A percentile compares a stretch with the other conserved stretches of the same genome.
Evolutionary conservation across 2,797 vertebrate species (phyloP).

Genomic region (Lagorchestes hirsutus): DNA sequence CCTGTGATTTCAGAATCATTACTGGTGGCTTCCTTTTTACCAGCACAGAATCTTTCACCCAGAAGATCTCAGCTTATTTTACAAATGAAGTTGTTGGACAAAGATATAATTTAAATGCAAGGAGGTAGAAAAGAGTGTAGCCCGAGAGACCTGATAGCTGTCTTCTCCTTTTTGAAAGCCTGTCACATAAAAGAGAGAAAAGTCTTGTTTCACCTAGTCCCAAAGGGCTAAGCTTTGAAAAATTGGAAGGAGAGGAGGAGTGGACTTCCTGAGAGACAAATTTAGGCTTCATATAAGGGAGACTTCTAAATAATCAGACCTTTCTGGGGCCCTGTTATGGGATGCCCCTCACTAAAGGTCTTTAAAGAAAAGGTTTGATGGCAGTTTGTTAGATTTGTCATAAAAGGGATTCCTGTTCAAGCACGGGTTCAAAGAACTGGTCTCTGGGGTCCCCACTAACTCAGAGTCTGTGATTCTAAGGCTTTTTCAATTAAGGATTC

Average conservation of each 20-base stretch:
- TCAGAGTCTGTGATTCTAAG: not conserved
- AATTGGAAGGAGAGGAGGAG: not conserved
- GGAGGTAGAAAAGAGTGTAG: not conserved
- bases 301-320: not conserved
- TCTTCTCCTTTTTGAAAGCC: not conserved
- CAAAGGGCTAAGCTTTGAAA: not conserved
- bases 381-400: not conserved
- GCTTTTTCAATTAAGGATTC: not conserved
- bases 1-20: slow-evolving; percentile 22
- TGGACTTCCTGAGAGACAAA: not conserved
- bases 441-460: not conserved
- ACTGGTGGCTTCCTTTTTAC: slow-evolving; percentile 10
- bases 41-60: not conserved
- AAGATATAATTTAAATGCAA: not conserved
- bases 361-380: not conserved
- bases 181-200: not conserved
- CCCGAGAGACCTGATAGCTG: not conserved
- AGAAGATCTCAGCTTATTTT: slow-evolving; percentile 18
- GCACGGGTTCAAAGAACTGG: not conserved
- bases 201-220: not conserved
- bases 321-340: not conserved
- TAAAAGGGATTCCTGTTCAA: not conserved
- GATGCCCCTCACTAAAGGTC: not conserved
- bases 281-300: not conserved
- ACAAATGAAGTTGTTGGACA: slow-evolving; percentile 21